Conservation (phyloP, 1,140 invertebrate species). For the Trichogramma pretiosum region DNA sequence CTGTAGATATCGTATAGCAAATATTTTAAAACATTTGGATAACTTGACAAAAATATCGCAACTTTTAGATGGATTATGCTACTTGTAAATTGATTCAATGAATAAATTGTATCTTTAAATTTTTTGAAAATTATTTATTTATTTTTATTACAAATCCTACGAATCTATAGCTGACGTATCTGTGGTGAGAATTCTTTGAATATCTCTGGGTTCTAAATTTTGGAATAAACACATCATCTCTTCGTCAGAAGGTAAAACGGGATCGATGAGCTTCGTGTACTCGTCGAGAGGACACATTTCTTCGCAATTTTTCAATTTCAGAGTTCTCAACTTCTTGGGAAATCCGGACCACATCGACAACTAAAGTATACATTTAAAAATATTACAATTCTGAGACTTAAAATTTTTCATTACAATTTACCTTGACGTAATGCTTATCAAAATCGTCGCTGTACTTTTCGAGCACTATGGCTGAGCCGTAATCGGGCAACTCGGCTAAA, state of each 20-base stretch:
- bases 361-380: not conserved
- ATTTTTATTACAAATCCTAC: not conserved
- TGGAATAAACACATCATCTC: conserved; percentile 5
- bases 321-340: not conserved
- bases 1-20: too few relatives aligned
- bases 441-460: conserved; percentile 1
- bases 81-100: too few relatives aligned
- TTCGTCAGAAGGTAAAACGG: conserved; percentile 1
- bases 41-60: too few relatives aligned
- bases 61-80: too few relatives aligned
- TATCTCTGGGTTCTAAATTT: not conserved
- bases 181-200: not conserved
- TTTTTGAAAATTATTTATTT: not conserved
- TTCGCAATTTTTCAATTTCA: not conserved
- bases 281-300: conserved; percentile 2
- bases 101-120: too few relatives aligned
- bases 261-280: not conserved
- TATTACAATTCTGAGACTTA: not conserved
- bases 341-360: not conserved
- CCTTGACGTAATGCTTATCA: conserved; percentile 2
- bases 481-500: not conserved
- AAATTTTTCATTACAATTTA: not conserved
- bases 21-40: too few relatives aligned
- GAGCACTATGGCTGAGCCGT: not conserved
- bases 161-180: not conserved